Base-by-base conservation (phyloP, 2,113 vertebrate species). In the Leucopsar rothschildi region DNA sequence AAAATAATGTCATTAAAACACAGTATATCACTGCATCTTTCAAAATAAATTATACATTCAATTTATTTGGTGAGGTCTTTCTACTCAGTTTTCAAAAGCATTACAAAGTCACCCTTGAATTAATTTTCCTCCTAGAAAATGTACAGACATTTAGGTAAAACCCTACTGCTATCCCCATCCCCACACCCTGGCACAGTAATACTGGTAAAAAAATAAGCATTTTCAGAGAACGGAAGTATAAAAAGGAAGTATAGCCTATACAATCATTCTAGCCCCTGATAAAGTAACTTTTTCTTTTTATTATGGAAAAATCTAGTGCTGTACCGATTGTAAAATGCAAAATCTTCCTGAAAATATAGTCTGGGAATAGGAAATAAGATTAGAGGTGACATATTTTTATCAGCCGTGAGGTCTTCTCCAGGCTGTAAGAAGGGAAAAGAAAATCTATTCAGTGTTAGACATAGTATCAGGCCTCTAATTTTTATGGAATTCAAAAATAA, bases 401-500 rank as follows among this genome's bases (percentile, higher is more conserved):
- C 75, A 94, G 69, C 79, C 90, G 97, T 16, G 45, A 96, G 70
- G 82, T 78, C 95, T 96, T 97, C 92, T 97, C 92, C 49, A 86
- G 91, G 82, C 91, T 96, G 75, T 63, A 94, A 64, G 52, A 61
- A 86, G 66, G 21, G 33, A 94, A 94, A 91, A 88, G 29, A 53
- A 1, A 45, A 96, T 31, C 53, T 93, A 52, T 93, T 96, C 86
- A 93, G n/a, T 53, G 86, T 96, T 90, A 97, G 59, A 71, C 79
- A 88, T 95, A 71, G 49, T 79, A 95, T 65, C 65, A 86, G 47
- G 40, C 66, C 78, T 91, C 33, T 76, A 78, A 89, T 97, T 97
- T 89, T 95, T 96, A 93, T 47, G 55, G 65, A 97, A 95, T 95
- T 97, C 93, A 97, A 76, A 98, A 97, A 96, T 97, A 97, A 97